phyloP scores from a whole-genome alignment of 2,113 vertebrate genomes.

The Lucifuga dentata region DNA sequence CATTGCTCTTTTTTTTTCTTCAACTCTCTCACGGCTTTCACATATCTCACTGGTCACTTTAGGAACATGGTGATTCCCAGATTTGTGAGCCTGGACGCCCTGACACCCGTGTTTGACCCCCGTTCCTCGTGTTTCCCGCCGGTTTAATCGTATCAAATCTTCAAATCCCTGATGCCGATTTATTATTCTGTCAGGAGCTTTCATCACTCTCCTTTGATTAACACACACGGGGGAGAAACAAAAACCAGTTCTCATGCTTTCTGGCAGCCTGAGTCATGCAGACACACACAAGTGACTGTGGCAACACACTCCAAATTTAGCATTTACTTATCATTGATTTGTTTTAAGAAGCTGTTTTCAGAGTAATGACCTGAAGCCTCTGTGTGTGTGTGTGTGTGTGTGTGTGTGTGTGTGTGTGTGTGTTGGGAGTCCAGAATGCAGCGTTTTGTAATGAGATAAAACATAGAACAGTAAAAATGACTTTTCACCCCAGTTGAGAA shows the following conservation, averaged over 20 bases:
- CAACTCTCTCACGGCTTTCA: constrained; percentile 58
- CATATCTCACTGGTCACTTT: constrained; percentile 22
- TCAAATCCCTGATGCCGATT: constrained; percentile 37
- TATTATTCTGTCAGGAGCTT: constrained; percentile 33
- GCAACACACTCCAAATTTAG: constrained; percentile 59
- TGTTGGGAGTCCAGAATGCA: constrained; percentile 45
- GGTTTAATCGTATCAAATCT: constrained; percentile 1
- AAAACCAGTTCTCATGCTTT: constrained; percentile 39
- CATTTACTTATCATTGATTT: constrained; percentile 62
- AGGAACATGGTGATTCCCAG: constrained; percentile 8
- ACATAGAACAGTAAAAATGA: constrained; percentile 13
- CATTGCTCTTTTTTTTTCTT: constrained; percentile 3
- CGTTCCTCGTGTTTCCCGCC: not conserved
- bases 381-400: constrained; percentile 44
- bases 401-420: constrained; percentile 26
- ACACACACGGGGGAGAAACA: constrained; percentile 17
- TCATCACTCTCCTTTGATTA: constrained; percentile 45
- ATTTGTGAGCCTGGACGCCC: constrained; percentile 31
- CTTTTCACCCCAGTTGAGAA: not conserved
- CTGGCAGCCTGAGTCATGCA: constrained; percentile 1
- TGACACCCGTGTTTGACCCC: constrained; percentile 25
- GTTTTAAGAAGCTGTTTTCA: constrained; percentile 57
- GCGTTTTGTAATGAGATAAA: constrained; percentile 36
- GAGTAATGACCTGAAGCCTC: constrained; percentile 63
- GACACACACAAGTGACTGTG: constrained; percentile 35